Evolutionary conservation across 2,797 vertebrate species (phyloP), one percentile per base, ranked within the genome.

Genomic region (Lates japonicus): DNA sequence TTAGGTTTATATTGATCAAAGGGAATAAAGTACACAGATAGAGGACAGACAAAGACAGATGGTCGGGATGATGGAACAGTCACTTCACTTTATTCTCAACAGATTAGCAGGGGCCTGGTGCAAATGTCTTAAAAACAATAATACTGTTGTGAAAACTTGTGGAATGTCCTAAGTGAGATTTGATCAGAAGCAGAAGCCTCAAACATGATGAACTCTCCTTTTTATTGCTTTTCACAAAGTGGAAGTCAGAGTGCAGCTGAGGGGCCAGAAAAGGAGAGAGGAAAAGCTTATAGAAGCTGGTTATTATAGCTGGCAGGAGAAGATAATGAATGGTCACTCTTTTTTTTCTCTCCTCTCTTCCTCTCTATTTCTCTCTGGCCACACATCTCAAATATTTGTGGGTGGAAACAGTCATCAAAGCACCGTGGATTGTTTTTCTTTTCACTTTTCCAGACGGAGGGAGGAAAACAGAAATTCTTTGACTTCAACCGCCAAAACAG

Each of bases 261-360:
- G 82, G 54, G 82, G 76, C 78, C 82, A 54, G 73, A 77, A 48
- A 62, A 83, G 64, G 76, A 79, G 81, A 83, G 46, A 76, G 78
- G 65, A 80, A 85, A 81, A 31, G 49, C 62, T 70, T 41, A 33
- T 75, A 76, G 66, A 87, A 90, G 81, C 84, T 69, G 77, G 67
- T 90, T 83, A 92, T 93, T 93, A 92, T 55, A 87, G 88, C 82
- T 90, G 89, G 91, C 84, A 88, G 13, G 35, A n/a, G 75, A 48
- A 88, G 84, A 87, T 88, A 85, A 91, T 88, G 76, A 89, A 85
- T 68, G 81, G 81, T 90, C 80, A 81, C 74, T 80, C 42, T 60
- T 68, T 78, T 55, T 16, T 52, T 29, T 70, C 42, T 66, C 70
- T 51, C 70, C 57, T 33, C 54, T 76, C 69, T 58, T 62, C 46